Evolutionary conservation across 2,888 invertebrate genomes (phyloP).

Genomic region (Malthinus flaveolus): DNA sequence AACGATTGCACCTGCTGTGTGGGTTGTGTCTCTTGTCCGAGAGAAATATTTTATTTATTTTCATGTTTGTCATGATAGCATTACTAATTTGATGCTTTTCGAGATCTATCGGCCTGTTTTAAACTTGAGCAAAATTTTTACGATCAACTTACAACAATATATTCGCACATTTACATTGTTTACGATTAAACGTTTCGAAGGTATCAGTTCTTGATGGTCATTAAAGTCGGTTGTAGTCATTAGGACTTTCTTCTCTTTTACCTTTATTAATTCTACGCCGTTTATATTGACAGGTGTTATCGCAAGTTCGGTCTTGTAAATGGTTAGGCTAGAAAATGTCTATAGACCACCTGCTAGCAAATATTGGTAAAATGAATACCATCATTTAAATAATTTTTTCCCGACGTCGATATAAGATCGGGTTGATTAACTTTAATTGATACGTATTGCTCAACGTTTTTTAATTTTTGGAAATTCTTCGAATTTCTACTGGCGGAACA

Average conservation of each 20-base stretch:
- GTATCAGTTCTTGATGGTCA: too few species aligned
- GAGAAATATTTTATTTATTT: constrained; percentile 33
- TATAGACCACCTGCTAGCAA: constrained; percentile 1
- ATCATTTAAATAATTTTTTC: too few species aligned
- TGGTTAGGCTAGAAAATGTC: not conserved
- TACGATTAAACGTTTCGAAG: not conserved
- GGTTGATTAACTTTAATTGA: too few species aligned
- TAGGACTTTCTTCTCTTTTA: constrained; percentile 1
- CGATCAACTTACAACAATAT: not conserved
- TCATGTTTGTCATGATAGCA: constrained; percentile 33
- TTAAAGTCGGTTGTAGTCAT: too few species aligned
- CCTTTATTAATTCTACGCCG: not conserved
- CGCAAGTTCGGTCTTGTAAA: not conserved
- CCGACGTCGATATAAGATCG: too few species aligned
- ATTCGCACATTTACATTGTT: not conserved
- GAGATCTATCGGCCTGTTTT: too few species aligned
- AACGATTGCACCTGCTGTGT: constrained; percentile 34
- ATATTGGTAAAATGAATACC: not conserved
- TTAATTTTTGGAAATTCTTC: too few species aligned
- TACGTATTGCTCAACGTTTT: too few species aligned
- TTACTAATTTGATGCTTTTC: constrained; percentile 34
- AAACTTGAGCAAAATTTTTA: not conserved
- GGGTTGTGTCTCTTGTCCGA: constrained; percentile 25
- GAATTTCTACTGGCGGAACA: too few species aligned
- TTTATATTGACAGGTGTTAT: constrained; percentile 8